Conservation (phyloP, 2,113 vertebrate genomes). For the Ptilonorhynchus violaceus region DNA sequence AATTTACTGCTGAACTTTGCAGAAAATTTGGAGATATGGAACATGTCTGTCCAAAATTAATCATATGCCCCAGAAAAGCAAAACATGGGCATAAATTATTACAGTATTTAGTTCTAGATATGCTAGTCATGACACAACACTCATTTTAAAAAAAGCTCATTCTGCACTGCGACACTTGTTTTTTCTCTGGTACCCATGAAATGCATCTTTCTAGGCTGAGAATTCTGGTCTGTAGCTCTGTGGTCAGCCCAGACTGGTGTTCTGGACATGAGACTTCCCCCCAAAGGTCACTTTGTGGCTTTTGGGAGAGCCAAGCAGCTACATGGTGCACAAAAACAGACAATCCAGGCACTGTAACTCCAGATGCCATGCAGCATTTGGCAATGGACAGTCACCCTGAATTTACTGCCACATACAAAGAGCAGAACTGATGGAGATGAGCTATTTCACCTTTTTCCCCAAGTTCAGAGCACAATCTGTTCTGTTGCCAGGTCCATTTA, state of each 20-base stretch:
- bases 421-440: neutral
- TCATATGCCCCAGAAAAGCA: neutral
- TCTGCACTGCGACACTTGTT: neutral
- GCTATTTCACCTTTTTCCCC: neutral
- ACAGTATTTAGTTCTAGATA: neutral
- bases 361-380: neutral
- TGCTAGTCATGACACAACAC: neutral
- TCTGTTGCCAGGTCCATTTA: neutral
- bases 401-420: neutral
- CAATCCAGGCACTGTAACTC: neutral
- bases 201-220: neutral
- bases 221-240: neutral
- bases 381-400: neutral
- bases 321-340: neutral
- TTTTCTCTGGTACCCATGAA: neutral
- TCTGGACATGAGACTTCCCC: fast-evolving
- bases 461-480: neutral
- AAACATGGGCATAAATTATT: neutral
- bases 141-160: neutral
- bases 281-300: neutral
- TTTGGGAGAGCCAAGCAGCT: neutral
- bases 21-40: neutral
- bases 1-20: neutral
- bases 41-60: neutral
- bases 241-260: neutral